These are phyloP conservation scores for Sebastes itinus DNA, from an alignment of 2,797 vertebrate genomes.

Conservation along the genomic window DNA sequence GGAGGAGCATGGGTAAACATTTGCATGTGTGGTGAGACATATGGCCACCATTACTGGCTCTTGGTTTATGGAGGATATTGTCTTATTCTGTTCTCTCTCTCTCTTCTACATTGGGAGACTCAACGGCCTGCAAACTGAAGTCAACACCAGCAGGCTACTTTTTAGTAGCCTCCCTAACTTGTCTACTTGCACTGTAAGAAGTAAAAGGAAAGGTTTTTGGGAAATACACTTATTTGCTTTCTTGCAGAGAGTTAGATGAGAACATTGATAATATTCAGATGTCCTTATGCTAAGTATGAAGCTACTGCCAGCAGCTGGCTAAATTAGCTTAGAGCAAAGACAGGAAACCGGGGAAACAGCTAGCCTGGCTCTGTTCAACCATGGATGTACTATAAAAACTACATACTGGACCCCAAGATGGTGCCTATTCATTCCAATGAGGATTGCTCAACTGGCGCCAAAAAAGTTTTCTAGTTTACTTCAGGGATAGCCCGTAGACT, in stretches of 20 bases:
- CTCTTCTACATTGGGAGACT: background rate
- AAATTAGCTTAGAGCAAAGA: background rate
- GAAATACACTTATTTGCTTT: background rate
- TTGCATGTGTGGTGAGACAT: slow-evolving; percentile 76
- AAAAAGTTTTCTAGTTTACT: too few species aligned
- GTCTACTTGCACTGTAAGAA: too few species aligned
- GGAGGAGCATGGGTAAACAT: slow-evolving; percentile 63
- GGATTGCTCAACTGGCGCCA: too few species aligned
- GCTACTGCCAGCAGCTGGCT: background rate
- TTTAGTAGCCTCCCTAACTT: background rate
- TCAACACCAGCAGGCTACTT: background rate
- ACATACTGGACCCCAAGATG: too few species aligned
- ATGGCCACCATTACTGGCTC: slow-evolving; percentile 71
- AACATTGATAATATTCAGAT: background rate
- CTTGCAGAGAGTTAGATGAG: background rate
- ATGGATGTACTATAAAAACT: too few species aligned
- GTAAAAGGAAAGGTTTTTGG: background rate
- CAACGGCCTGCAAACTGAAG: background rate
- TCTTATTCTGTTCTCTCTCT: slow-evolving; percentile 32
- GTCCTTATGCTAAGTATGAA: background rate
- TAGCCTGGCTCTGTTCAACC: background rate
- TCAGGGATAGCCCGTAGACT: too few species aligned
- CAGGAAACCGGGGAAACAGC: background rate
- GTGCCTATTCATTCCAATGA: too few species aligned
- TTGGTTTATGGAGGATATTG: slow-evolving; percentile 46